Evolutionary conservation across 2,888 invertebrate species (phyloP).

Genomic region (Cantharis flavilabris): DNA sequence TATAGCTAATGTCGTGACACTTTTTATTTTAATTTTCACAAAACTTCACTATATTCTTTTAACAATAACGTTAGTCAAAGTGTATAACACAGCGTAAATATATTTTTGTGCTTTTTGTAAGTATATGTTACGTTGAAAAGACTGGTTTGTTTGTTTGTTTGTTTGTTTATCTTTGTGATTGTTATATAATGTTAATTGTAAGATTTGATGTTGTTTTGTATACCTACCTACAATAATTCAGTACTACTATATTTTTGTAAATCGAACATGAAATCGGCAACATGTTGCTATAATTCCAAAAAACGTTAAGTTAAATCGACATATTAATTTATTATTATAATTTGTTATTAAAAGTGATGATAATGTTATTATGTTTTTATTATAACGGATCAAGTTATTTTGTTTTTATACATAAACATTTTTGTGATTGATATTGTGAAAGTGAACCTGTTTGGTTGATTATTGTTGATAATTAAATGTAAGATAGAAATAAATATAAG

Average conservation of each 20-base stretch:
- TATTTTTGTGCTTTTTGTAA: conserved; percentile 11
- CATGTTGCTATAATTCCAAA: not conserved
- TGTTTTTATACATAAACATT: not conserved
- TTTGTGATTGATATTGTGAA: conserved; percentile 45
- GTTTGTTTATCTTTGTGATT: conserved; percentile 16
- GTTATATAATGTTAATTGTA: conserved; percentile 15
- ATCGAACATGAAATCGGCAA: conserved; percentile 1
- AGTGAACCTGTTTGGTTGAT: conserved; percentile 47
- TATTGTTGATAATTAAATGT: conserved; percentile 50
- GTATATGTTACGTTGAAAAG: conserved; percentile 18
- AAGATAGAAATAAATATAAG: conserved; percentile 29
- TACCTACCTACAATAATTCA: not conserved
- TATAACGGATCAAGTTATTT: not conserved
- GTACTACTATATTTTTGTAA: conserved; percentile 21
- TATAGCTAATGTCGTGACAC: not conserved
- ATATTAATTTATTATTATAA: not conserved
- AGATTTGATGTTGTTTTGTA: conserved; percentile 28
- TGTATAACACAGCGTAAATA: not conserved
- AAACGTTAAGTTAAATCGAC: not conserved
- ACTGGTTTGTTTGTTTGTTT: conserved; percentile 17
- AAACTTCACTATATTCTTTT: not conserved
- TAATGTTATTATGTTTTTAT: not conserved
- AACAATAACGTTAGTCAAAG: not conserved
- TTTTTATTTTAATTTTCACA: not conserved
- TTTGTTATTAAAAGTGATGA: not conserved